Conservation (phyloP, 2,113 vertebrate species). For the Amblyopsis rosae region DNA sequence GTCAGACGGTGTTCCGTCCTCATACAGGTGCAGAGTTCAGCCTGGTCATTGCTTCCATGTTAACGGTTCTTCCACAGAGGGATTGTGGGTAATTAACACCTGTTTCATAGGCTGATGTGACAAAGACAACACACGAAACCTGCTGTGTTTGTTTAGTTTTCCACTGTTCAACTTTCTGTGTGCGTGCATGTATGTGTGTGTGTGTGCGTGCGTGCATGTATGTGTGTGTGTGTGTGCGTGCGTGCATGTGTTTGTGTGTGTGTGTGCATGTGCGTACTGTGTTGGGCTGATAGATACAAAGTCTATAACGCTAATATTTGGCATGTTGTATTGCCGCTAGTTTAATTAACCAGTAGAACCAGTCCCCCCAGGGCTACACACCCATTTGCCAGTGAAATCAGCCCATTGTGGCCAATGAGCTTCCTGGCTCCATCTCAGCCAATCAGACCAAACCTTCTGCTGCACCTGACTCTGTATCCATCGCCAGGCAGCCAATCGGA, state of each 20-base stretch:
- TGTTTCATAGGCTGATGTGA: slow-evolving; percentile 58
- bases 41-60: slow-evolving; percentile 69
- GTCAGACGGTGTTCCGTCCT: slow-evolving; percentile 61
- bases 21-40: slow-evolving; percentile 72
- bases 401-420: slow-evolving; percentile 55
- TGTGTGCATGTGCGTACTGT: slow-evolving; percentile 1
- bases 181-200: slow-evolving; percentile 6
- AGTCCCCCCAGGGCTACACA: slow-evolving; percentile 51
- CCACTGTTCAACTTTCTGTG: not conserved
- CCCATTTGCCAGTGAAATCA: slow-evolving; percentile 54
- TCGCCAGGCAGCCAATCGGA: slow-evolving; percentile 54
- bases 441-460: slow-evolving; percentile 42
- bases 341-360: slow-evolving; percentile 37
- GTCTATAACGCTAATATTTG: not conserved
- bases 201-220: no score
- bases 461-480: slow-evolving; percentile 72
- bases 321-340: not conserved
- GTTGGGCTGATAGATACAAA: not conserved
- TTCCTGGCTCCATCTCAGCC: slow-evolving; percentile 59
- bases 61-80: slow-evolving; percentile 67
- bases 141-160: slow-evolving; percentile 34
- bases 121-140: slow-evolving; percentile 51
- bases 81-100: slow-evolving; percentile 65
- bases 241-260: slow-evolving; percentile 2
- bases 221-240: no score